A percentile compares a stretch with the other conserved stretches of the same genome.
Conservation (phyloP, 2,113 vertebrate genomes). For the Tragelaphus buxtoni region DNA sequence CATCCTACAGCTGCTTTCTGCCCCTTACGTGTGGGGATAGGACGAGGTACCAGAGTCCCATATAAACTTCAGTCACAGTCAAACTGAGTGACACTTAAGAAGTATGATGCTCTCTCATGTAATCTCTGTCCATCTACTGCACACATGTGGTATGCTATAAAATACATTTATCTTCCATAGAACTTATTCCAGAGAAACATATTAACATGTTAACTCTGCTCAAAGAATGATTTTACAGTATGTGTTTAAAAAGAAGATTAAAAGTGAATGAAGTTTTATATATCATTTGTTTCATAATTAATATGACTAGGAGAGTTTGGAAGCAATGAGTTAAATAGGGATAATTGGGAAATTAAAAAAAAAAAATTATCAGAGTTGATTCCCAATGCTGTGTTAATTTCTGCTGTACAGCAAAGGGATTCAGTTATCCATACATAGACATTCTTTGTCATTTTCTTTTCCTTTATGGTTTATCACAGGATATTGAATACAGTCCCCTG, state of each 20-base stretch:
- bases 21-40: accelerated
- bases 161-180: neutral
- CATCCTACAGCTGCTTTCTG: neutral
- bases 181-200: neutral
- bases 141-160: neutral
- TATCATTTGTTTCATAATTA: neutral
- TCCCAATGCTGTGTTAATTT: neutral
- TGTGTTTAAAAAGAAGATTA: neutral
- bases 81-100: neutral
- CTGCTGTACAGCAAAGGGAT: neutral
- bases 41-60: neutral
- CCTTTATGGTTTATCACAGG: neutral
- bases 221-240: neutral
- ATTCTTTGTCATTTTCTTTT: neutral
- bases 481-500: neutral
- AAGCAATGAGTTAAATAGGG: neutral
- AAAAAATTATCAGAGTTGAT: neutral
- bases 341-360: neutral
- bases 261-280: neutral
- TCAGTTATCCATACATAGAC: neutral
- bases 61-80: neutral
- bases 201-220: neutral
- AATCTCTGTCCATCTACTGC: neutral
- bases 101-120: neutral
- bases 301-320: neutral